A percentile compares a stretch with the other conserved stretches of the same genome.
Evolutionary conservation across 2,888 invertebrate species (phyloP).

Genomic region (Electrophaes corylata): DNA sequence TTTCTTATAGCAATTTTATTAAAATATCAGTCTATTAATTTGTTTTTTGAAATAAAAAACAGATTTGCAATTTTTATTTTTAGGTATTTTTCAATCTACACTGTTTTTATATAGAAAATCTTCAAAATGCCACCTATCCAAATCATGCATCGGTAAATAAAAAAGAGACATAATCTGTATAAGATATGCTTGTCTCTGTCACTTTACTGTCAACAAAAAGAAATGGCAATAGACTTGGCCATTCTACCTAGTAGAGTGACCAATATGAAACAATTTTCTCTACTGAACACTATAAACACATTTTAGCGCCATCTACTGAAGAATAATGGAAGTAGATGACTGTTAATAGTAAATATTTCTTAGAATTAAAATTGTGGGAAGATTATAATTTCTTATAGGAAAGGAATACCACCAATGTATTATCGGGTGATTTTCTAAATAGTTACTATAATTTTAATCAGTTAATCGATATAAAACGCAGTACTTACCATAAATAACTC

Average conservation of each 20-base stretch:
- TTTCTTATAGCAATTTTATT: too few relatives aligned
- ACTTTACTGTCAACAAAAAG: too few relatives aligned
- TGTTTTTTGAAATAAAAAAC: too few relatives aligned
- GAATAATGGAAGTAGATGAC: neutral
- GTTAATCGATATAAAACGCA: conserved; percentile 8
- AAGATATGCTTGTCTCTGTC: too few relatives aligned
- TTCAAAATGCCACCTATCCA: neutral
- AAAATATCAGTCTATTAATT: too few relatives aligned
- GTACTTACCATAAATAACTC: neutral
- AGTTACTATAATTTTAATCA: conserved; percentile 10
- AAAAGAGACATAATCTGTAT: too few relatives aligned
- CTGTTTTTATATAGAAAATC: neutral
- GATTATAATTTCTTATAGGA: conserved; percentile 6
- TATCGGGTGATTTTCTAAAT: conserved; percentile 14
- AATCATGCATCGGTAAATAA: neutral
- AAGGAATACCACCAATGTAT: conserved; percentile 24
- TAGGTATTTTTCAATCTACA: neutral
- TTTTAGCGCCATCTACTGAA: neutral
- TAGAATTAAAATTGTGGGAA: neutral
- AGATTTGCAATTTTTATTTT: too few relatives aligned
- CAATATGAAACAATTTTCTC: neutral
- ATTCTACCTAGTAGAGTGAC: too few relatives aligned
- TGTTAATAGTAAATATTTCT: neutral
- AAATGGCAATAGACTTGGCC: too few relatives aligned
- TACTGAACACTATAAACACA: neutral